phyloP scores from a whole-genome alignment of 1,140 invertebrate genomes.

The Monomorium pharaonis region DNA sequence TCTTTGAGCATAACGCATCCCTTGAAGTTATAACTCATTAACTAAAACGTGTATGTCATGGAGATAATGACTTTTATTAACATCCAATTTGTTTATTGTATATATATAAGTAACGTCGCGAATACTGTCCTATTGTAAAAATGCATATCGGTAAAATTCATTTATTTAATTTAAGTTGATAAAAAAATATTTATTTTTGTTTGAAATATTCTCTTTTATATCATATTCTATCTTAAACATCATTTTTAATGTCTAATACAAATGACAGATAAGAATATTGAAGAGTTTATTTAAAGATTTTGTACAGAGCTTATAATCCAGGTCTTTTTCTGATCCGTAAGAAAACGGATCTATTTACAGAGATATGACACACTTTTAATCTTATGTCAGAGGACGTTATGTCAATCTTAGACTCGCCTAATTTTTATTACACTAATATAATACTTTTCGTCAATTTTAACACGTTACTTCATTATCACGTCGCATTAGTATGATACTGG shows the following conservation, averaged over 20 bases:
- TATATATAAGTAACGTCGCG: not conserved
- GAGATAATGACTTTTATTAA: constrained; percentile 5
- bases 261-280: not conserved
- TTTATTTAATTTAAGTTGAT: no score
- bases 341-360: not conserved
- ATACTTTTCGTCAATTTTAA: not conserved
- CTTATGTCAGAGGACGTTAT: not conserved
- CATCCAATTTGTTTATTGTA: not conserved
- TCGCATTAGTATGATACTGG: not conserved
- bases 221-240: no score
- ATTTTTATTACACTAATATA: constrained; percentile 28
- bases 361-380: not conserved
- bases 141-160: not conserved
- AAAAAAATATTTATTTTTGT: not conserved
- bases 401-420: not conserved
- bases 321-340: not conserved
- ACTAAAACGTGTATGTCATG: not conserved
- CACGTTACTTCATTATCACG: not conserved
- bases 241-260: not conserved
- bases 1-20: not conserved
- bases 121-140: not conserved
- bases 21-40: not conserved
- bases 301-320: not conserved
- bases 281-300: not conserved
- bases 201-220: not conserved